Evolutionary conservation across 2,888 invertebrate genomes (phyloP).

Genomic region (Diarsia rubi): DNA sequence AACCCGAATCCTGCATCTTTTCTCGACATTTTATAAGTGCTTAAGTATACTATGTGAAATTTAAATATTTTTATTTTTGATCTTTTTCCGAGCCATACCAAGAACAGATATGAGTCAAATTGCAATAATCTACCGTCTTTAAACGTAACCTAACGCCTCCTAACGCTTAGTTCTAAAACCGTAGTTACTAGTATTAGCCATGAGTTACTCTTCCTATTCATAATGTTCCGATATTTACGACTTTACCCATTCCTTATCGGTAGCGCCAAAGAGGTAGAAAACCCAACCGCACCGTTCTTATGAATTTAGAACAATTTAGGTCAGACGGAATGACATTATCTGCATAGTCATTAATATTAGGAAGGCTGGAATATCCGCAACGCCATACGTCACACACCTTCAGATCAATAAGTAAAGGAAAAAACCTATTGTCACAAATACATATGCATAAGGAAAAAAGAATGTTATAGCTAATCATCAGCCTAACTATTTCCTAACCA

Average conservation of each 20-base stretch:
- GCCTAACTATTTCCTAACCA: background rate
- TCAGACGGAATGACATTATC: conserved; percentile 17
- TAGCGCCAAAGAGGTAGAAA: conserved; percentile 18
- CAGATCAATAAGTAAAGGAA: background rate
- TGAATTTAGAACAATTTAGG: conserved; percentile 36
- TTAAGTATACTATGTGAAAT: too few species aligned
- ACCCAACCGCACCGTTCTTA: conserved; percentile 10
- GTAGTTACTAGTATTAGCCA: background rate
- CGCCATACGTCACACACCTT: conserved; percentile 39
- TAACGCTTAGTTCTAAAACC: background rate
- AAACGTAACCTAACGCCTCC: background rate
- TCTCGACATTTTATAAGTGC: too few species aligned
- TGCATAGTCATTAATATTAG: conserved; percentile 38
- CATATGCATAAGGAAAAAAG: background rate
- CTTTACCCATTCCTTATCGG: conserved; percentile 5
- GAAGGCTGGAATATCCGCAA: conserved; percentile 49
- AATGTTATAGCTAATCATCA: too few species aligned
- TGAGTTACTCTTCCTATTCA: background rate
- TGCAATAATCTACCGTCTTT: background rate
- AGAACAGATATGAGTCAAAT: background rate
- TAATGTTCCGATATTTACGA: background rate
- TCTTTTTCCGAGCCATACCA: background rate
- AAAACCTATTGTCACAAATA: background rate
- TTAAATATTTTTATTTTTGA: too few species aligned
- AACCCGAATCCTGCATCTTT: too few species aligned